Percentiles rank a stretch among this genome's conserved stretches.
phyloP scores from a whole-genome alignment of 2,113 vertebrate species.

The Gallinago media region DNA sequence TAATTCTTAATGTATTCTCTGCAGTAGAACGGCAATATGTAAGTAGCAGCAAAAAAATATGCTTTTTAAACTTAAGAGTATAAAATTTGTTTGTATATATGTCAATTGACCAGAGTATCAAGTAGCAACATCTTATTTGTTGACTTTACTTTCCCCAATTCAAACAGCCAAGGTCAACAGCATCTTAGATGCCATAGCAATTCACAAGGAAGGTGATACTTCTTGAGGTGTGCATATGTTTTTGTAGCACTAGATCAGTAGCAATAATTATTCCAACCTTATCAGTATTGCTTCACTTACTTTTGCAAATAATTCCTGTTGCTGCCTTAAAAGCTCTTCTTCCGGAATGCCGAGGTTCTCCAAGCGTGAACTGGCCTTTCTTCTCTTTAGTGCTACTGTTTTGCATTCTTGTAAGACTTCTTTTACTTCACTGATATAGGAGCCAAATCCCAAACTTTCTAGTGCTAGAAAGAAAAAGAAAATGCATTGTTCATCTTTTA shows the following conservation, averaged over 20 bases:
- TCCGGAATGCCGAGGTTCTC: slow-evolving; percentile 99
- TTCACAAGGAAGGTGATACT: neutral
- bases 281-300: slow-evolving; percentile 76
- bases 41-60: neutral
- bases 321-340: slow-evolving; percentile 96
- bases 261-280: neutral
- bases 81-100: neutral
- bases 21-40: neutral
- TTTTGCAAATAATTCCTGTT: slow-evolving; percentile 98
- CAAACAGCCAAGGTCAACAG: neutral
- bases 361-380: slow-evolving; percentile 96
- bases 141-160: neutral
- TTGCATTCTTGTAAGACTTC: slow-evolving; percentile 99
- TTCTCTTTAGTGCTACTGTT: slow-evolving; percentile 97
- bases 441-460: slow-evolving; percentile 97
- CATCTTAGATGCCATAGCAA: neutral
- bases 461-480: slow-evolving; percentile 81
- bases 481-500: neutral
- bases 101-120: neutral
- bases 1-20: neutral
- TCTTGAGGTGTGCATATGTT: neutral
- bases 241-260: neutral
- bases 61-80: neutral
- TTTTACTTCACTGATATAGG: slow-evolving; percentile 98
- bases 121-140: neutral